Base-by-base conservation (phyloP, 2,888 invertebrate genomes). In the Idaea straminata region DNA sequence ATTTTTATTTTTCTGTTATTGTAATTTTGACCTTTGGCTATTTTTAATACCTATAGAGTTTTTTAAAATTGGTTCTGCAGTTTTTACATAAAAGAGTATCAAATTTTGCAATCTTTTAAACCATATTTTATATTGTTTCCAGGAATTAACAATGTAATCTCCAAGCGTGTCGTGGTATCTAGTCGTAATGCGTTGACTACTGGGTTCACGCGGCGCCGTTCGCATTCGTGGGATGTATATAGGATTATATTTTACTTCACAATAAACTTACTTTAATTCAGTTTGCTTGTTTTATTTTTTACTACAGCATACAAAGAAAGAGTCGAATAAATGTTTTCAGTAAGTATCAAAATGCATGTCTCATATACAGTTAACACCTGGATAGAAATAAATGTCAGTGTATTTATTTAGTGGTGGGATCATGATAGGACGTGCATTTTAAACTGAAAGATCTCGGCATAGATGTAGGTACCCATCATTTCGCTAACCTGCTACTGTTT, bases 61-160 rank as follows among this genome's bases (percentile, higher is more conserved):
- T n/a, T n/a, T n/a, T n/a, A n/a, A n/a, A n/a, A n/a, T n/a, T n/a
- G n/a, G n/a, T n/a, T n/a, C n/a, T n/a, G n/a, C n/a, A n/a, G n/a
- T n/a, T n/a, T n/a, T n/a, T n/a, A n/a, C n/a, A n/a, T n/a, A n/a
- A n/a, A n/a, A n/a, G n/a, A n/a, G n/a, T n/a, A n/a, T n/a, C n/a
- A n/a, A n/a, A n/a, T n/a, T n/a, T n/a, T n/a, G n/a, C n/a, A n/a
- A n/a, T n/a, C n/a, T n/a, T n/a, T n/a, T n/a, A n/a, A n/a, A 68
- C 25, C 47, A 61, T 61, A 36, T 4, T 67, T 64, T 62, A 69
- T 71, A 66, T 72, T 72, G 74, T 76, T 81, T 76, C 57, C 91
- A 92, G 92, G 95, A 94, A 85, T 88, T 94, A 81, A 94, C 94
- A 69, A 94, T 94, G 94, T 94, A 91, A 81, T 66, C 67, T 64